A percentile compares a stretch with the other conserved stretches of the same genome.
Conservation (phyloP, 2,797 vertebrate genomes). For the Emydoidea blandingii region DNA sequence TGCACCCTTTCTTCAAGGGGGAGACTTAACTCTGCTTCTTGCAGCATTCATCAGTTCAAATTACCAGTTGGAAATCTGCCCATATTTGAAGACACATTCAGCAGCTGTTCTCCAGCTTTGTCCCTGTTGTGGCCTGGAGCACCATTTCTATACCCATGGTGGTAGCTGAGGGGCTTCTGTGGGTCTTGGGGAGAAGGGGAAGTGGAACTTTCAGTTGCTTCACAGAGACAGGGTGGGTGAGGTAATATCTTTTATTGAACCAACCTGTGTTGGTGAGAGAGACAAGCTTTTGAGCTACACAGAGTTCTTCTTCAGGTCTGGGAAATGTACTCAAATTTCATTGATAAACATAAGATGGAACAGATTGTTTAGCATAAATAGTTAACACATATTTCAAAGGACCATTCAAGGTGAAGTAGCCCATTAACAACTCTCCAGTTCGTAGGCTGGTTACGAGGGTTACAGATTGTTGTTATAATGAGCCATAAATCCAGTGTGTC, state of each 20-base stretch:
- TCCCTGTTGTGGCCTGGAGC: not conserved
- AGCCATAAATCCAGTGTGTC: not conserved
- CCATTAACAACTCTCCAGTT: not conserved
- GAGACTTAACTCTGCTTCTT: not conserved
- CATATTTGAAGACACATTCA: not conserved
- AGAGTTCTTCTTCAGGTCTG: not conserved
- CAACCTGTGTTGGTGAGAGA: not conserved
- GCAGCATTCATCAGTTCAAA: not conserved
- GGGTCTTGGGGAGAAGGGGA: not conserved
- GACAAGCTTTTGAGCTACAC: not conserved
- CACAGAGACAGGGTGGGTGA: not conserved
- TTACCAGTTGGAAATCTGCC: not conserved
- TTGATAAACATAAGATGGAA: not conserved
- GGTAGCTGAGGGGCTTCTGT: not conserved
- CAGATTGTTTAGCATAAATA: not conserved
- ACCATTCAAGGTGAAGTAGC: not conserved
- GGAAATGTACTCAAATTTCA: not conserved
- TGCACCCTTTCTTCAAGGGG: not conserved
- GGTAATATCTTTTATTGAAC: not conserved
- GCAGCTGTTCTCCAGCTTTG: not conserved
- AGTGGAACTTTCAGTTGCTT: fast-evolving
- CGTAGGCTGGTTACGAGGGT: not conserved
- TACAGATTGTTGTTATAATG: not conserved
- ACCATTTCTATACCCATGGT: not conserved
- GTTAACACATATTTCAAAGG: not conserved